Conservation (phyloP, 2,797 vertebrate genomes). For the Tangara arthus region DNA sequence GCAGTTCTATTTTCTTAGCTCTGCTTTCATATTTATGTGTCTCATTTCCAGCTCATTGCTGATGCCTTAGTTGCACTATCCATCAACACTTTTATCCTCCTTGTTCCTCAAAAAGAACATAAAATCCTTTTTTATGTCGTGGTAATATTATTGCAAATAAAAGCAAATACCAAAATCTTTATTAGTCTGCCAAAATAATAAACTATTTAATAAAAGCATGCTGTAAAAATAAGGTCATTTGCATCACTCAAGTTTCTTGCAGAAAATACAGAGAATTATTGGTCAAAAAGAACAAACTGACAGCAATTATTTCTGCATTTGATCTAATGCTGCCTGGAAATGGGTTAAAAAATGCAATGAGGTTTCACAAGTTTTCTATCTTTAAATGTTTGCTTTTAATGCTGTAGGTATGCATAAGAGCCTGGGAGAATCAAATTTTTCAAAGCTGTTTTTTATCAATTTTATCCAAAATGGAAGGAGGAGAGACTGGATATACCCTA, state of each 20-base stretch:
- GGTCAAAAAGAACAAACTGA: constrained; percentile 80
- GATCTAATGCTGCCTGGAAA: constrained; percentile 62
- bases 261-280: constrained; percentile 80
- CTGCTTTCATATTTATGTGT: constrained; percentile 97
- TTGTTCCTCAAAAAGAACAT: constrained; percentile 91
- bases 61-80: constrained; percentile 90
- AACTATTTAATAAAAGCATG: constrained; percentile 92
- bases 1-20: constrained; percentile 87
- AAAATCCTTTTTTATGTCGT: constrained; percentile 92
- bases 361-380: constrained; percentile 66
- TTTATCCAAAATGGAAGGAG: not conserved
- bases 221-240: constrained; percentile 90
- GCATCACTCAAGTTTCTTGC: constrained; percentile 84
- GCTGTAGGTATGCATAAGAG: constrained; percentile 2
- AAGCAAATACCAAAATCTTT: constrained; percentile 91
- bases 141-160: constrained; percentile 92
- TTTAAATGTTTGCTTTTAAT: constrained; percentile 66
- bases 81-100: constrained; percentile 96
- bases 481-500: not conserved
- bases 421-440: constrained; percentile 23
- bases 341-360: constrained; percentile 65
- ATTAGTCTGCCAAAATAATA: constrained; percentile 92
- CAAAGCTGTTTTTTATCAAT: constrained; percentile 40
- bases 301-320: constrained; percentile 75
- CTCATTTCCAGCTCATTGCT: constrained; percentile 97